phyloP scores from a whole-genome alignment of 2,888 invertebrate genomes.

The Scaptomyza parva region DNA sequence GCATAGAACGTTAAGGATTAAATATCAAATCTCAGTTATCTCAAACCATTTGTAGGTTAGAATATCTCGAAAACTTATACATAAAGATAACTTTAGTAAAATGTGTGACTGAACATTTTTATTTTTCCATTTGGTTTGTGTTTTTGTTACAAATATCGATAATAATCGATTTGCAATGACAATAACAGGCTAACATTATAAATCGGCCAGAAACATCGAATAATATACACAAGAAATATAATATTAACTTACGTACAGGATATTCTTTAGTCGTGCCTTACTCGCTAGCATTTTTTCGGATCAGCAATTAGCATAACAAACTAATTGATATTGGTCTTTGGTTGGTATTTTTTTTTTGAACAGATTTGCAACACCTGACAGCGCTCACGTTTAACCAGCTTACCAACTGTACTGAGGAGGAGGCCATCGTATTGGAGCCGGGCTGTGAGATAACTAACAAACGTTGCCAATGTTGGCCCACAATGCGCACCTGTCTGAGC shows the following conservation, averaged over 20 bases:
- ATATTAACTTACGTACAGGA: neutral
- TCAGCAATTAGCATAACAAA: slow-evolving; percentile 10
- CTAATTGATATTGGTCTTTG: slow-evolving; percentile 16
- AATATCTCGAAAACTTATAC: too few relatives aligned
- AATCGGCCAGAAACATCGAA: too few relatives aligned
- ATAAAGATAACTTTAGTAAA: too few relatives aligned
- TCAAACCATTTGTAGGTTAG: too few relatives aligned
- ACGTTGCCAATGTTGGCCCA: slow-evolving; percentile 85
- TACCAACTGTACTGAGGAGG: slow-evolving; percentile 83
- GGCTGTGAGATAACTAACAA: slow-evolving; percentile 85
- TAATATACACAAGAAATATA: too few relatives aligned
- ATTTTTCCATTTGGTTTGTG: too few relatives aligned
- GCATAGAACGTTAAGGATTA: too few relatives aligned
- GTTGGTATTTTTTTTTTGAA: slow-evolving; percentile 8
- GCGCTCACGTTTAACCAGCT: slow-evolving; percentile 70
- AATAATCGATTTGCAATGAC: too few relatives aligned
- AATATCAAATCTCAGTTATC: too few relatives aligned
- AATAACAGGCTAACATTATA: too few relatives aligned
- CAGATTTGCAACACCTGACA: slow-evolving; percentile 82
- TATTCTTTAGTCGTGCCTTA: neutral
- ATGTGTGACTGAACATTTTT: too few relatives aligned
- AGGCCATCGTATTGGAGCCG: slow-evolving; percentile 82
- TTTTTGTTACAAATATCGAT: too few relatives aligned
- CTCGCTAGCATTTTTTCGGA: neutral
- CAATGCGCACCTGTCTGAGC: slow-evolving; percentile 82